phyloP scores from a whole-genome alignment of 1,140 invertebrate species.

The Microplitis mediator region DNA sequence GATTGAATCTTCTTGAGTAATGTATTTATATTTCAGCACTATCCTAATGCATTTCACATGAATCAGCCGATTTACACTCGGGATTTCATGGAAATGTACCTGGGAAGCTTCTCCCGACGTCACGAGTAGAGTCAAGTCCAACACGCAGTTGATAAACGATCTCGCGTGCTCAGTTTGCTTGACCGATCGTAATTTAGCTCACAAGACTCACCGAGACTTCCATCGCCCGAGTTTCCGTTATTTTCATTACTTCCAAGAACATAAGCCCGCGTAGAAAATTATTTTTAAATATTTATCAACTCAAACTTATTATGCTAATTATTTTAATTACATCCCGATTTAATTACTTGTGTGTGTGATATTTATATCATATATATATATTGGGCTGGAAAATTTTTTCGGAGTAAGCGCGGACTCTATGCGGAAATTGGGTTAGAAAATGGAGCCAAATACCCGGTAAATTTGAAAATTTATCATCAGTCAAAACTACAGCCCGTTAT shows the following conservation, averaged over 20 bases:
- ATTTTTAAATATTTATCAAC: slow-evolving; percentile 3
- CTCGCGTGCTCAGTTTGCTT: slow-evolving; percentile 25
- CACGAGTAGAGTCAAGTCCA: slow-evolving; percentile 4
- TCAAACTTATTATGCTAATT: background rate
- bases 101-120: slow-evolving; percentile 17
- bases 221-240: slow-evolving; percentile 10
- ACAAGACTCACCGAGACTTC: slow-evolving; percentile 3
- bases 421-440: too few species aligned
- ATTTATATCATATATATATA: too few species aligned
- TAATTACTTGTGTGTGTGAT: too few species aligned
- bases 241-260: slow-evolving; percentile 24
- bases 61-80: slow-evolving; percentile 17
- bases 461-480: too few species aligned
- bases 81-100: slow-evolving; percentile 21
- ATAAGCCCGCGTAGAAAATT: slow-evolving; percentile 12
- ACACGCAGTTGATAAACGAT: slow-evolving; percentile 25
- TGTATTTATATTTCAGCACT: slow-evolving; percentile 4
- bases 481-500: background rate
- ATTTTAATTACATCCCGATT: too few species aligned
- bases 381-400: too few species aligned
- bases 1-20: background rate
- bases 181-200: slow-evolving; percentile 28
- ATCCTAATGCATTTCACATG: slow-evolving; percentile 3
- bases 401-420: too few species aligned
- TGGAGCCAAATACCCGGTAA: too few species aligned